Conservation (phyloP, 2,113 vertebrate genomes). For the Myrmophylax atrothorax region DNA sequence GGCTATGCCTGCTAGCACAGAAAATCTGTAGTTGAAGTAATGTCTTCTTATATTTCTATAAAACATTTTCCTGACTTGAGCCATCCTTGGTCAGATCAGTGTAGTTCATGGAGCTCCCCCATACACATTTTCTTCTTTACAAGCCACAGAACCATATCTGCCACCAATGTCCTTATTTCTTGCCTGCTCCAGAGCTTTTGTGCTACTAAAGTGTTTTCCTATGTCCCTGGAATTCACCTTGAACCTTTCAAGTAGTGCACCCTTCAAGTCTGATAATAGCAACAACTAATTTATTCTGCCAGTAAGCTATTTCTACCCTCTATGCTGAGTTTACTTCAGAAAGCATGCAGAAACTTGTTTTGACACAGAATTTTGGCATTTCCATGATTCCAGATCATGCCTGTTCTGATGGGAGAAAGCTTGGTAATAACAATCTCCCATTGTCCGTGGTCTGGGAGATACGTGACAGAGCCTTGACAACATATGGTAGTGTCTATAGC, state of each 20-base stretch:
- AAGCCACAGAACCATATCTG: background rate
- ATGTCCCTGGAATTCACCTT: background rate
- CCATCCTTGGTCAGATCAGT: background rate
- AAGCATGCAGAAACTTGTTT: background rate
- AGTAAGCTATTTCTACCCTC: background rate
- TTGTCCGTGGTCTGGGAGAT: background rate
- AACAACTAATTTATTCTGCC: background rate
- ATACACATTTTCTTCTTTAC: background rate
- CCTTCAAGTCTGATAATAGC: background rate
- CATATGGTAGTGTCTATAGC: background rate
- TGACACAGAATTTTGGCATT: background rate
- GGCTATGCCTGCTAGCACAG: background rate
- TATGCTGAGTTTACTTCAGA: background rate
- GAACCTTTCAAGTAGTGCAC: background rate
- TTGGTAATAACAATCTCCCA: background rate
- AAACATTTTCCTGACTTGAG: background rate
- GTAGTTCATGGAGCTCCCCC: background rate
- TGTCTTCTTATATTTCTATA: background rate
- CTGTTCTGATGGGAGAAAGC: background rate
- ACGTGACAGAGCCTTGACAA: background rate
- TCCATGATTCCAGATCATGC: background rate
- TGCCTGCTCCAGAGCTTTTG: background rate
- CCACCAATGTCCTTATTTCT: background rate
- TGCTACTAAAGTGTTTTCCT: background rate
- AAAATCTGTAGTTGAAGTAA: background rate